phyloP scores from a whole-genome alignment of 2,797 vertebrate genomes.

The Characodon lateralis region DNA sequence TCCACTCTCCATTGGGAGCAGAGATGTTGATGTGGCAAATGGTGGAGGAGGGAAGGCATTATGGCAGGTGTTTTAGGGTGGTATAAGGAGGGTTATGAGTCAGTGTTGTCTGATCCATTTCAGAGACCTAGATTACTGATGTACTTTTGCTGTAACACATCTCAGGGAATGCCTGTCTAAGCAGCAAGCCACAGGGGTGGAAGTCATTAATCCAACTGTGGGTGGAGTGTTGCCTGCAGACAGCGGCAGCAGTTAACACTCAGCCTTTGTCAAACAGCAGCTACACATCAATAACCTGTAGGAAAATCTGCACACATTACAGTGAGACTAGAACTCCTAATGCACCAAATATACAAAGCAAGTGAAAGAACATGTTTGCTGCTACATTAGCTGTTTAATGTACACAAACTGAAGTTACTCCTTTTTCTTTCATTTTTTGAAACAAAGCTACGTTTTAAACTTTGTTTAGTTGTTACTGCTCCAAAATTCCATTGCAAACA shows the following conservation, averaged over 20 bases:
- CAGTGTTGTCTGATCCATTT: slow-evolving; percentile 31
- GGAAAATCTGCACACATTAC: not conserved
- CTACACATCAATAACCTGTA: not conserved
- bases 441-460: not conserved
- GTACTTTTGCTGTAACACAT: slow-evolving; percentile 42
- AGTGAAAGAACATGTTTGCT: not conserved
- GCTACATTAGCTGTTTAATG: not conserved
- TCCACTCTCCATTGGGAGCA: slow-evolving; percentile 16
- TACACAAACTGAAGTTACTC: not conserved
- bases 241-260: slow-evolving; percentile 43
- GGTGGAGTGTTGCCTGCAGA: slow-evolving; percentile 42
- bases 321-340: not conserved
- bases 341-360: too few relatives aligned
- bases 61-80: slow-evolving; percentile 2
- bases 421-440: not conserved
- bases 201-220: slow-evolving; percentile 60
- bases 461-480: not conserved
- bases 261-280: slow-evolving; percentile 5
- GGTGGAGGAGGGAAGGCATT: slow-evolving; percentile 2
- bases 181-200: slow-evolving; percentile 43
- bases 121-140: slow-evolving; percentile 55
- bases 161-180: slow-evolving; percentile 42
- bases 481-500: not conserved
- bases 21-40: slow-evolving; percentile 6
- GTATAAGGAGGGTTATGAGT: slow-evolving; percentile 14